phyloP scores from a whole-genome alignment of 2,797 vertebrate genomes.

The Lepus townsendii region DNA sequence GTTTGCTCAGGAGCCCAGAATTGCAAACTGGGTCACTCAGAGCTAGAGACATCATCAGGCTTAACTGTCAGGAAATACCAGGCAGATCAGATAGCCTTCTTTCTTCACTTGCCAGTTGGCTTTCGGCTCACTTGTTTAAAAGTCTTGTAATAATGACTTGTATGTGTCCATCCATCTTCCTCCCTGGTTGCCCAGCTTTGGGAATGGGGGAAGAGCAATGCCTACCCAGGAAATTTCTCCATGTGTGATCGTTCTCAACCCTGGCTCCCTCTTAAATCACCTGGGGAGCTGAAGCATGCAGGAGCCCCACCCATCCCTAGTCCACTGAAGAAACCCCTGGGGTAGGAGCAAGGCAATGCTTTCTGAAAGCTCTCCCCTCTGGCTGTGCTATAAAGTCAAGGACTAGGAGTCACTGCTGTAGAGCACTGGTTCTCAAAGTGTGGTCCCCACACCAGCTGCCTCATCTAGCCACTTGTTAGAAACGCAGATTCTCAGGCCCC shows the following conservation, averaged over 20 bases:
- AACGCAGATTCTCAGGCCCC: neutral
- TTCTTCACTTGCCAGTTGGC: conserved; percentile 8
- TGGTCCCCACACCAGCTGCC: neutral
- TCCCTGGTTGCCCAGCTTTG: neutral
- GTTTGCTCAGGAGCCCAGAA: conserved; percentile 20
- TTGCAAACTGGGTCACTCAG: conserved; percentile 30
- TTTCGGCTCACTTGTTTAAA: conserved; percentile 16
- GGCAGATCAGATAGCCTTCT: neutral
- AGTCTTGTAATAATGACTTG: neutral
- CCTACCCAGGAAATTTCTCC: neutral
- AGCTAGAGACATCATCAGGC: neutral
- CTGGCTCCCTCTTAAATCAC: neutral
- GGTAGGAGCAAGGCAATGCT: neutral
- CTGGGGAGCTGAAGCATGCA: neutral
- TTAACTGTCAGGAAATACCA: neutral
- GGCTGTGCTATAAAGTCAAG: neutral
- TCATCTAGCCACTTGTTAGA: neutral
- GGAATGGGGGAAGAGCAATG: neutral
- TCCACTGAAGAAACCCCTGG: neutral
- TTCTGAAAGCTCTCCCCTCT: neutral
- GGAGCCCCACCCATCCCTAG: neutral
- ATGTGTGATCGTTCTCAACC: neutral
- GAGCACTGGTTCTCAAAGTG: neutral
- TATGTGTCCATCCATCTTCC: neutral
- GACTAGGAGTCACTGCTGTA: neutral